Percentiles rank a stretch among this genome's conserved stretches.
phyloP scores from a whole-genome alignment of 30 jellyfish, hydroid and myxozoan genomes.

The Rhopilema esculentum region DNA sequence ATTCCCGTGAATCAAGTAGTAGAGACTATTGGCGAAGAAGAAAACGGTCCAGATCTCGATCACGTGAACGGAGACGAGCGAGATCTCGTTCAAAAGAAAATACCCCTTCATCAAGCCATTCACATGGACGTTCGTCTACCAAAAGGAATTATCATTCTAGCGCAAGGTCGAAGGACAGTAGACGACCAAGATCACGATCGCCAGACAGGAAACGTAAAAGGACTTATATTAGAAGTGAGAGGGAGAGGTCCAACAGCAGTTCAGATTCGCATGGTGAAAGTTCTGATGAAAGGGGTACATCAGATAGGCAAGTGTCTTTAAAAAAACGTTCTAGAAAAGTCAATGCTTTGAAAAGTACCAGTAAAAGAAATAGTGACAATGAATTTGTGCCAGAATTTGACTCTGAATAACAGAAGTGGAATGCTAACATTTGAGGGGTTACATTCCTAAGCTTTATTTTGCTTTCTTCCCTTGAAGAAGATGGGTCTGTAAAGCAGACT shows the following conservation, averaged over 20 bases:
- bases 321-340: background rate
- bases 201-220: conserved; percentile 9
- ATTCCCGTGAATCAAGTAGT: conserved; percentile 1
- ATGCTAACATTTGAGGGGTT: background rate
- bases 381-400: conserved; percentile 63
- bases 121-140: background rate
- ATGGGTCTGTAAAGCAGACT: no score
- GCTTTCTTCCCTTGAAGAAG: no score
- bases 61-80: conserved; percentile 12
- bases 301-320: background rate
- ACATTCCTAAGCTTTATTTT: no score
- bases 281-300: background rate
- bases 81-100: conserved; percentile 16
- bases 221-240: conserved; percentile 7
- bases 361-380: background rate
- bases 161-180: background rate
- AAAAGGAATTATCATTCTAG: background rate
- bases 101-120: background rate
- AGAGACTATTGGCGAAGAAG: conserved; percentile 59
- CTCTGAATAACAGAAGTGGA: conserved; percentile 31
- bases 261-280: conserved; percentile 9
- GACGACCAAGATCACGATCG: conserved; percentile 33
- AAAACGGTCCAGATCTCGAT: conserved; percentile 62
- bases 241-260: background rate
- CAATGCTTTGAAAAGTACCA: background rate